Evolutionary conservation across 23 tunicate genomes (phyloP).

Genomic region (Trididemnum clinides): DNA sequence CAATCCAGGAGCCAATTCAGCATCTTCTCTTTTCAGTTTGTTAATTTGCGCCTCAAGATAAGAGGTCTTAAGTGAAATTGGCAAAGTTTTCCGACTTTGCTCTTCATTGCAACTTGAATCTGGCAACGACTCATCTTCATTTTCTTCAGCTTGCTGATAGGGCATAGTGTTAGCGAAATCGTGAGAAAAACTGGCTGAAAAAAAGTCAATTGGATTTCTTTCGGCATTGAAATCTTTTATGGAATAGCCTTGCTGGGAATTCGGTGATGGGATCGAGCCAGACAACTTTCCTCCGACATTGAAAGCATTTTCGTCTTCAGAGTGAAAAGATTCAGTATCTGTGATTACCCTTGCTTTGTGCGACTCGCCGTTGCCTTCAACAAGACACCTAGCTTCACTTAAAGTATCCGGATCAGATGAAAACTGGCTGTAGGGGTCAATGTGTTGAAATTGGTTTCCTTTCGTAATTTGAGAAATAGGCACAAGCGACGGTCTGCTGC

Average conservation of each 20-base stretch:
- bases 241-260: background rate
- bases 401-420: no score
- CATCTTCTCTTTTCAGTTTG: background rate
- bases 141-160: background rate
- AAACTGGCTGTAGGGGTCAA: no score
- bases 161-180: background rate
- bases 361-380: background rate
- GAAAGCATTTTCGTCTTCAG: background rate
- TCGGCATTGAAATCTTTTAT: background rate
- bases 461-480: background rate
- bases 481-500: background rate
- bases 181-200: background rate
- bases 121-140: background rate
- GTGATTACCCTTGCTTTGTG: background rate
- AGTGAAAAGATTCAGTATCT: background rate
- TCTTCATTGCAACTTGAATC: no score
- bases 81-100: no score
- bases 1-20: background rate
- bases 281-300: background rate
- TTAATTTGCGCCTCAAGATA: background rate
- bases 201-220: background rate
- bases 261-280: background rate
- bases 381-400: no score
- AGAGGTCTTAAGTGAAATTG: background rate
- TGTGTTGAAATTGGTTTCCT: no score